Base-by-base conservation (phyloP, 2,888 invertebrate species). In the Heteropelma amictum region DNA sequence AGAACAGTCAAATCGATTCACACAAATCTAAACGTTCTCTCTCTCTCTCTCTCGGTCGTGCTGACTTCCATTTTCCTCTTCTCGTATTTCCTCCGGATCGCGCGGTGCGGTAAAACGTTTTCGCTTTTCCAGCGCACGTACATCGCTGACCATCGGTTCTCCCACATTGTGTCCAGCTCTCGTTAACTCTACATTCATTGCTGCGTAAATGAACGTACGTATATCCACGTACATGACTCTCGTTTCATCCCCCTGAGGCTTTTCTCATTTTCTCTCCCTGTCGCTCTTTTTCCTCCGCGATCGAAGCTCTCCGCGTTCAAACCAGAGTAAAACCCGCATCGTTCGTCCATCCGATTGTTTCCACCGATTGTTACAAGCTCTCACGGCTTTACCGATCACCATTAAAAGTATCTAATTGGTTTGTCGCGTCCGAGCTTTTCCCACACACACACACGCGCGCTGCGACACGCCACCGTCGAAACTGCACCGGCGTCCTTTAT, bases 11-110 rank as follows among this genome's bases (percentile, higher is more conserved):
- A 80, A 85, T 86, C 85, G 85, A 85, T 86, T 84, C 83, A 83
- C 76, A 81, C 82, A 83, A 85, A 85, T 85, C 85, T 85, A 82
- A 86, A 83, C 85, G 73, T 64, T 77, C 40, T 60, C 53, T 70
- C 70, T 68, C 63, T 23, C 53, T 60, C 28, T 28, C 54, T 47
- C 42, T 54, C 54, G 26, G 65, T 47, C 47, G 10, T 17, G 58
- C 45, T 47, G 21, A 12, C 35, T 69, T 30, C 69, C 45, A 72
- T 69, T 63, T 72, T 49, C 76, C 51, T 54, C 76, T 58, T 54
- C 49, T 67, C 68, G 51, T 72, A 12, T 51, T 38, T 49, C 33
- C 56, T 53, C 65, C 63, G 51, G 49, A 60, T 8, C 49, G 10
- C 54, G 54, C n/a, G n/a, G n/a, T n/a, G 28, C 54, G 42, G 58